A percentile compares a stretch with the other conserved stretches of the same genome.
phyloP scores from a whole-genome alignment of 2,888 invertebrate species.

The Athrips mouffetella region DNA sequence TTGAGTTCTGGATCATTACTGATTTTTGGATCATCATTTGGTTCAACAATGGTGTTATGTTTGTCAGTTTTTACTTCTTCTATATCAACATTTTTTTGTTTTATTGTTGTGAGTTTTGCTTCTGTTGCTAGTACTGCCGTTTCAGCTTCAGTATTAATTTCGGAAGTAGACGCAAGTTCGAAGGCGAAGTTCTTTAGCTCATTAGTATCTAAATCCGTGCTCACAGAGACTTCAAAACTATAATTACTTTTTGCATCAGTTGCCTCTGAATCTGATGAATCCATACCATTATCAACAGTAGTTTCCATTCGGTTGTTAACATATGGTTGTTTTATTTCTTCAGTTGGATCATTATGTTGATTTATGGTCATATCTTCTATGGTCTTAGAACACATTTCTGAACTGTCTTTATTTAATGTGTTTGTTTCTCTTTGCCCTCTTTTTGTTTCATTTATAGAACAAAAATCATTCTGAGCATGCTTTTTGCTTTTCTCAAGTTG shows the following conservation, averaged over 20 bases:
- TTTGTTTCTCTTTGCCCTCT: too few relatives aligned
- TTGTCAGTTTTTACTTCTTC: conserved; percentile 27
- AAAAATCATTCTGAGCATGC: too few relatives aligned
- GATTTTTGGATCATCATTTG: too few relatives aligned
- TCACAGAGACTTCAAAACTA: too few relatives aligned
- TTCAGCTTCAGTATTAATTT: background rate
- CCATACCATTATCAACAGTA: background rate
- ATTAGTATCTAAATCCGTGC: too few relatives aligned
- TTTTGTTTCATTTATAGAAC: too few relatives aligned
- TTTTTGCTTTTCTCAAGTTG: too few relatives aligned
- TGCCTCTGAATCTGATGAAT: background rate
- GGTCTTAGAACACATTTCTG: background rate
- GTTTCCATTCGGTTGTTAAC: background rate
- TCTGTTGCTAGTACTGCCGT: background rate
- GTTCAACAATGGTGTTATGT: too few relatives aligned
- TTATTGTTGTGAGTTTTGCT: background rate
- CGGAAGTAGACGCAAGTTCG: background rate
- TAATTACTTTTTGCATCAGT: background rate
- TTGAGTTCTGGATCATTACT: too few relatives aligned
- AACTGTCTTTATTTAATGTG: too few relatives aligned
- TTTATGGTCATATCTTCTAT: background rate
- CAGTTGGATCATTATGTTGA: background rate
- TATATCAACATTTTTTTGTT: conserved; percentile 14
- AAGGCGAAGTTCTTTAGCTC: too few relatives aligned
- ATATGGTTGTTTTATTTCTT: background rate